Conservation (phyloP, 2,113 vertebrate species). For the Strigops habroptila region DNA sequence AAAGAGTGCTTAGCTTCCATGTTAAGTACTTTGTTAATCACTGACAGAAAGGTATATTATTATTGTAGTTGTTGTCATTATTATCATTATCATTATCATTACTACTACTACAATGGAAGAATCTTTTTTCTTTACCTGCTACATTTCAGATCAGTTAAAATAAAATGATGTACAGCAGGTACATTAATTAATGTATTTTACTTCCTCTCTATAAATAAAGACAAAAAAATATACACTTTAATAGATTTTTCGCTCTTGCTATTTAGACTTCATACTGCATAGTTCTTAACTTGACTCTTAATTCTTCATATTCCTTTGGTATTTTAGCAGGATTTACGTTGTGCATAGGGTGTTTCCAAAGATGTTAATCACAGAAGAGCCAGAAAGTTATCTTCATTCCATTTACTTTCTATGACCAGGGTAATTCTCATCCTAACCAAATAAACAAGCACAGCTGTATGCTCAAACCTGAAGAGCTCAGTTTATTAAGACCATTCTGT, state of each 20-base stretch:
- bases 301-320: background rate
- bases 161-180: background rate
- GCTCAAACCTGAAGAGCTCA: background rate
- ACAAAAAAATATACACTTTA: background rate
- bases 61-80: background rate
- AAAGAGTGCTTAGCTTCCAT: background rate
- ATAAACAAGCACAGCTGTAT: background rate
- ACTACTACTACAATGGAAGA: background rate
- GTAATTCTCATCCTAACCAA: background rate
- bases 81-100: background rate
- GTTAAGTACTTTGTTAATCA: background rate
- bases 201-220: background rate
- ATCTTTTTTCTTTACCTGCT: background rate
- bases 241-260: background rate
- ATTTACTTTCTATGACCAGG: conserved; percentile 11
- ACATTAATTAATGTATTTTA: background rate
- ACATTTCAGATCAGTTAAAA: background rate
- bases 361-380: background rate
- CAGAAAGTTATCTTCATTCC: background rate
- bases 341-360: background rate
- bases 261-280: background rate
- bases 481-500: background rate
- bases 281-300: background rate
- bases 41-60: background rate
- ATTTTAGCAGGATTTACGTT: background rate